Conservation (phyloP, 2,113 vertebrate genomes). For the Odontesthes bonariensis region DNA sequence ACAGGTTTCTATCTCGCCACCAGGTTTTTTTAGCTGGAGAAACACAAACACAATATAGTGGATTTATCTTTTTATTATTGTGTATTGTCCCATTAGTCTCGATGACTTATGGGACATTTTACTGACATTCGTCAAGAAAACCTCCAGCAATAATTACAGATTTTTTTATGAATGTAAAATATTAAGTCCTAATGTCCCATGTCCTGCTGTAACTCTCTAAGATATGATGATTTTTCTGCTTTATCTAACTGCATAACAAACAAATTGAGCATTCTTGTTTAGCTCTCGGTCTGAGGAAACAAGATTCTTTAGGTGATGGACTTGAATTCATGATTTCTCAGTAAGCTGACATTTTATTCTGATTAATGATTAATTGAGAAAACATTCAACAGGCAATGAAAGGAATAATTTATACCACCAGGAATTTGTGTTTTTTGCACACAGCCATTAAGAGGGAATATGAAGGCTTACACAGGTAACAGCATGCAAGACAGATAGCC, state of each 20-base stretch:
- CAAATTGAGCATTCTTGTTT: background rate
- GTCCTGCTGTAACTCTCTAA: background rate
- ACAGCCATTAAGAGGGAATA: background rate
- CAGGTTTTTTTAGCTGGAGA: conserved; percentile 20
- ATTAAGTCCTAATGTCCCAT: too few species aligned
- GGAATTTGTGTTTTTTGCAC: background rate
- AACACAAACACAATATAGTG: conserved; percentile 9
- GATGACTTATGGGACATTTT: background rate
- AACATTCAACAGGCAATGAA: background rate
- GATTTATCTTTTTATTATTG: background rate
- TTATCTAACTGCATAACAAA: background rate
- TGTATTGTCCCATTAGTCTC: background rate
- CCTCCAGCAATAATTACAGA: background rate
- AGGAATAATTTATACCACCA: background rate
- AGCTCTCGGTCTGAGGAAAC: background rate
- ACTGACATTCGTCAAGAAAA: background rate
- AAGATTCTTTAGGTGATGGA: too few species aligned
- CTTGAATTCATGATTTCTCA: too few species aligned
- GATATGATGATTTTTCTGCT: background rate
- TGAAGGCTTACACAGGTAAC: background rate
- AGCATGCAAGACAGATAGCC: conserved; percentile 12
- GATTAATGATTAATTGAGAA: background rate
- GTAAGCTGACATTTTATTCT: background rate
- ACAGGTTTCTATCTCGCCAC: conserved; percentile 56
- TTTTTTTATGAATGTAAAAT: background rate